These are phyloP conservation scores for Smittia aterrima DNA, from an alignment of 2,888 invertebrate species.

Conservation along the genomic window DNA sequence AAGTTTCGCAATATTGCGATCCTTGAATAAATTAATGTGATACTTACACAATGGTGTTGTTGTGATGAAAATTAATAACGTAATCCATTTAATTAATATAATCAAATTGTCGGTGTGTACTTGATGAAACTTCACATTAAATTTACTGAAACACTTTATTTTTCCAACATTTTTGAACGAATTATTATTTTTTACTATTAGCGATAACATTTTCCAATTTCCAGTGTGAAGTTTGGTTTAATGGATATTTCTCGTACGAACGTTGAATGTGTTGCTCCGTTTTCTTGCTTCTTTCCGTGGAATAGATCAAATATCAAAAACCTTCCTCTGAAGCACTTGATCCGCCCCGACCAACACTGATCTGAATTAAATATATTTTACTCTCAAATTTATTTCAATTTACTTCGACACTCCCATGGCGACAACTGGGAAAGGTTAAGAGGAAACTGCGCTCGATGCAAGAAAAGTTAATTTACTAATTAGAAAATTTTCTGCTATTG, in stretches of 20 bases:
- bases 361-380: not conserved
- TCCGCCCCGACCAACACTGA: not conserved
- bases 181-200: constrained; percentile 39
- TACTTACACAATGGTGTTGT: constrained; percentile 41
- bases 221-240: not conserved
- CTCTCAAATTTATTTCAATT: not conserved
- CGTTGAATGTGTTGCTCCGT: not conserved
- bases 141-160: constrained; percentile 41
- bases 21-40: not conserved
- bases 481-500: too few species aligned
- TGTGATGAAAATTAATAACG: constrained; percentile 37
- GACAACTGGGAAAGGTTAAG: too few species aligned
- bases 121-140: constrained; percentile 40
- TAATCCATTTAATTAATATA: constrained; percentile 42
- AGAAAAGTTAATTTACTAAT: too few species aligned
- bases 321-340: not conserved
- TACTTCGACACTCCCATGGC: not conserved
- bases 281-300: not conserved
- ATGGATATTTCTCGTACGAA: constrained; percentile 4
- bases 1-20: too few species aligned
- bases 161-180: constrained; percentile 39
- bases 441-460: too few species aligned
- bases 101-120: constrained; percentile 40
- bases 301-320: not conserved
- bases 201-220: constrained; percentile 42